Base-by-base conservation (phyloP, 2,797 vertebrate genomes). In the Spinus olivaceus region DNA sequence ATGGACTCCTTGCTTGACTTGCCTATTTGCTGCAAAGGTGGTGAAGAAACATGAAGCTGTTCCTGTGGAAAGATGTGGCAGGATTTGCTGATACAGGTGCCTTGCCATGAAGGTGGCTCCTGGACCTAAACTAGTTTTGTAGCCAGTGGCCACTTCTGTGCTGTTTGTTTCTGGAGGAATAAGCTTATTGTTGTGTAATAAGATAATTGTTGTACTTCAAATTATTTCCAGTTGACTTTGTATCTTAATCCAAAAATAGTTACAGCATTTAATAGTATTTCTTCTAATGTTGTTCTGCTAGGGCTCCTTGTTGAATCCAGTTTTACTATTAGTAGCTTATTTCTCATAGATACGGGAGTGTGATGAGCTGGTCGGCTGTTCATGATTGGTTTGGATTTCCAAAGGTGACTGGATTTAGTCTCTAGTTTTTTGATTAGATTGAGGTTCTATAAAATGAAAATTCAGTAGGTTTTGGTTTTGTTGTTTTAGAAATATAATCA, bases 1-100 rank as follows among this genome's bases (percentile, higher is more conserved):
- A 3, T 32, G 51, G 42, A 8, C 59, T 69, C 16, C 28, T 74
- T 0, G 2, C 44, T 87, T 76, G 32, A 41, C 0, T 0, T 42
- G 54, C 18, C 22, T 33, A 0, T 89, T 87, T 82, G 7, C 51
- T 63, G 39, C 51, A 64, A 87, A 39, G 0, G 0, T 21, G 28
- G 12, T 39, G 6, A 73, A 27, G 63, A 82, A 79, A 59, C 21
- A 25, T 30, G 15, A 71, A 81, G 21, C 57, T 83, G 8, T 81
- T 88, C 20, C 25, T 37, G 4, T 47, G 19, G 37, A 44, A 81
- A 60, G 60, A 32, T 70, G 32, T 57, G 54, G 6, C 27, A 42
- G 63, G 37, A 39, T 72, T 70, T 92, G 53, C 35, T 71, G 32
- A 12, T 84, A 71, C 20, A 25, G 8, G 9, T 90, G 32, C 8